Conservation (phyloP, 2,888 invertebrate species). For the Lasioglossum marginatum region DNA sequence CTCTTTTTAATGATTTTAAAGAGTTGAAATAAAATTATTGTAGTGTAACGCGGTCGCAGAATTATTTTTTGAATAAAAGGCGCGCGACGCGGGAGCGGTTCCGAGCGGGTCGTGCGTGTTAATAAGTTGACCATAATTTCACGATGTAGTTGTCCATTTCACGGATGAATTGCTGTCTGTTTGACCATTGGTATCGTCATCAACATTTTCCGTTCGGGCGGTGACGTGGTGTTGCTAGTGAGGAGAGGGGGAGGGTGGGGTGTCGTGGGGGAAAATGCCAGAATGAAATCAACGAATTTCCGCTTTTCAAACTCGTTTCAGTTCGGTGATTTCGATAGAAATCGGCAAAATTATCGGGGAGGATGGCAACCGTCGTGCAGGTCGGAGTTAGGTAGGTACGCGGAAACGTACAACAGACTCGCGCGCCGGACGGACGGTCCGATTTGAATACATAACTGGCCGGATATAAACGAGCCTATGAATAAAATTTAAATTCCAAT, state of each 20-base stretch:
- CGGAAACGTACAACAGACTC: conserved; percentile 58
- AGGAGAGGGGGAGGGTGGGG: not conserved
- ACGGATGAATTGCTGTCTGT: conserved; percentile 17
- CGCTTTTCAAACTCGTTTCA: conserved; percentile 49
- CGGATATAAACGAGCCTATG: conserved; percentile 84
- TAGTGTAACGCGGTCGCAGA: no score
- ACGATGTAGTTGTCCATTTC: conserved; percentile 19
- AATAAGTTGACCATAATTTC: conserved; percentile 20
- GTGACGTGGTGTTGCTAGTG: not conserved
- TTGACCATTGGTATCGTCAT: conserved; percentile 14
- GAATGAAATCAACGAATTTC: conserved; percentile 51
- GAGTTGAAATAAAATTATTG: no score
- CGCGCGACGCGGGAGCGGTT: not conserved
- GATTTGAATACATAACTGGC: conserved; percentile 84
- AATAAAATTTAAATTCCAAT: conserved; percentile 85
- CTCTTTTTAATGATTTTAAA: no score
- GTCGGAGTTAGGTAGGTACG: conserved; percentile 46
- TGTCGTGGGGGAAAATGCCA: not conserved
- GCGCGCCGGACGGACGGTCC: conserved; percentile 67
- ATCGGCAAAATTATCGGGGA: conserved; percentile 56
- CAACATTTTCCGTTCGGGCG: conserved; percentile 17
- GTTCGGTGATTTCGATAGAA: conserved; percentile 64
- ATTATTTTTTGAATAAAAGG: not conserved
- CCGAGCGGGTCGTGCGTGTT: not conserved
- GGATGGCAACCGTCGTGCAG: conserved; percentile 25